Evolutionary conservation across 2,888 invertebrate species (phyloP), one percentile per base, ranked within the genome.

Genomic region (Apamea crenata): DNA sequence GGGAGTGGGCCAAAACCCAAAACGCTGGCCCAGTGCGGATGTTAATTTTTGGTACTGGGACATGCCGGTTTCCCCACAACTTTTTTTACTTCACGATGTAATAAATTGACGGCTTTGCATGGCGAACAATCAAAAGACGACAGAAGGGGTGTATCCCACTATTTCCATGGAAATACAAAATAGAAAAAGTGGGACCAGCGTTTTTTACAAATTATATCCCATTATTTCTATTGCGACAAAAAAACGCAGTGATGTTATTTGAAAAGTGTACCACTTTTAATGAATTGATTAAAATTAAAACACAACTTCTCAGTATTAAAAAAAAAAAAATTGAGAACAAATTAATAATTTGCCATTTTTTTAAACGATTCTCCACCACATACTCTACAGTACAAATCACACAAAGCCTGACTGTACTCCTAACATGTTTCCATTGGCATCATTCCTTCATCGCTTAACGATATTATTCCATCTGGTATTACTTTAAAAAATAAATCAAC

Each of bases 391-490:
- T 69, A 69, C 68, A 69, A 69, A 68, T 68, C 47, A 47, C 68
- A 69, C 68, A 69, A 69, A 69, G 47, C 68, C 47, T 63, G 73
- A 63, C 66, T 66, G 65, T 73, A 61, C 61, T 61, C 29, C 61
- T 56, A 61, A 61, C 61, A 72, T 61, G 61, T 72, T 56, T 72
- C 29, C 63, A 73, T 73, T 73, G 73, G 29, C 73, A 73, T 63
- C 56, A 63, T 73, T 73, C 68, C 47, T 63, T 72, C 72, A 72
- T 61, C 61, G 72, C 59, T 61, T 61, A 40, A 61, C 44, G 29
- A 72, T 72, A 72, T 61, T 63, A 73, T 72, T 56, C 59, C 59
- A 59, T 72, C 72, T 59, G 72, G 40, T 72, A 72, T 72, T 59
- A 71, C 32, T 36, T 63, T 29, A 63, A 63, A 29, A 56, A 63